Percentiles rank a stretch among this genome's conserved stretches.
phyloP scores from a whole-genome alignment of 2,797 vertebrate genomes.

The Syngnathus rostellatus region DNA sequence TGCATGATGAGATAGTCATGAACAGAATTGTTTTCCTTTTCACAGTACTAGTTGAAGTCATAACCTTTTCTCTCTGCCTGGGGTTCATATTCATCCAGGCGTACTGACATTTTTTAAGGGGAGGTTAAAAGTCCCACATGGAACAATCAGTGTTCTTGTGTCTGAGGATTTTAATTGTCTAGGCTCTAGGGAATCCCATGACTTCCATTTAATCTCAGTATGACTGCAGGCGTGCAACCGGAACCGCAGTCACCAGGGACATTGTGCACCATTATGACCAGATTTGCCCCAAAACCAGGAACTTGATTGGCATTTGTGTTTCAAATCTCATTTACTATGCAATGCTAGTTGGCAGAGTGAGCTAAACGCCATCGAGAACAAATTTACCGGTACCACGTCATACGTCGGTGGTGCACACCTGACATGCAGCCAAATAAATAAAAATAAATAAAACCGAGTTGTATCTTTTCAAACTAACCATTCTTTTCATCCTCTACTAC shows the following conservation, averaged over 20 bases:
- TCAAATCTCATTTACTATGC: background rate
- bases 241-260: conserved; percentile 26
- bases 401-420: too few relatives aligned
- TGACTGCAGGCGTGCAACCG: conserved; percentile 32
- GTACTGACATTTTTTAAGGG: conserved; percentile 21
- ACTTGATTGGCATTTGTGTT: background rate
- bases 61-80: conserved; percentile 15
- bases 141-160: conserved; percentile 67
- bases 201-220: conserved; percentile 62
- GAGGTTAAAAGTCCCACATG: conserved; percentile 12
- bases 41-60: background rate
- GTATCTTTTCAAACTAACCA: background rate
- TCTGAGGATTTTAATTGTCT: conserved; percentile 49
- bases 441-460: too few relatives aligned
- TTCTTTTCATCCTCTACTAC: background rate
- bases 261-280: conserved; percentile 15
- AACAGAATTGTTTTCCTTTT: background rate
- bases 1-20: background rate
- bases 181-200: conserved; percentile 65
- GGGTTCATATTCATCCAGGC: conserved; percentile 14
- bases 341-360: background rate
- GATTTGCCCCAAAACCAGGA: conserved; percentile 12
- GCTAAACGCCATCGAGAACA: background rate
- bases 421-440: too few relatives aligned
- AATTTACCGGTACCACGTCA: too few relatives aligned